phyloP scores from a whole-genome alignment of 1,140 invertebrate genomes.

The Zaprionus ghesquierei region DNA sequence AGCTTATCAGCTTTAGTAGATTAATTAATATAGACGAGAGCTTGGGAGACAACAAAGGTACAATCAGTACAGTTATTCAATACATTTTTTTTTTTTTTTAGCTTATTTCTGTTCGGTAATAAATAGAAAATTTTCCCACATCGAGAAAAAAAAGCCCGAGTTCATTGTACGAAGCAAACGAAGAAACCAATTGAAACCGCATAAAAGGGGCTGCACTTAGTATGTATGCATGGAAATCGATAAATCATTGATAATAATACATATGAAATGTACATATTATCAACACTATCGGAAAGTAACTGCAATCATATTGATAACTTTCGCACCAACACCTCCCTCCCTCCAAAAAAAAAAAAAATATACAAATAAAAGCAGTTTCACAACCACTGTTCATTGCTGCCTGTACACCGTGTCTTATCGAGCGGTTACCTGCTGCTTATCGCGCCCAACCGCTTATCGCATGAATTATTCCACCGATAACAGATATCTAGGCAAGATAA shows the following conservation, averaged over 20 bases:
- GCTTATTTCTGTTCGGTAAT: neutral
- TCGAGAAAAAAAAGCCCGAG: neutral
- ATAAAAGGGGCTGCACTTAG: neutral
- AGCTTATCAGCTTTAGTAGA: neutral
- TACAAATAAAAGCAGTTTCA: conserved; percentile 20
- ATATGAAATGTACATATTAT: neutral
- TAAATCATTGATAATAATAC: conserved; percentile 28
- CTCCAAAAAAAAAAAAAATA: neutral
- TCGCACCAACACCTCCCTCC: conserved; percentile 4
- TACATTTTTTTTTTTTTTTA: neutral
- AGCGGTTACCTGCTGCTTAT: conserved; percentile 43
- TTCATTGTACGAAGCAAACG: neutral
- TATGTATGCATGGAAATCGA: conserved; percentile 14
- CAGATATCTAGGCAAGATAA: conserved; percentile 19
- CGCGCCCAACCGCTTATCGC: too few relatives aligned
- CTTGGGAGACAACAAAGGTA: neutral
- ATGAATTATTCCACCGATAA: conserved; percentile 22
- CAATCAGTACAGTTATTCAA: neutral
- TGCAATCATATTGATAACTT: conserved; percentile 11
- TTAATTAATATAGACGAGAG: neutral
- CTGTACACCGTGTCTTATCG: conserved; percentile 6
- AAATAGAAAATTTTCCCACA: neutral
- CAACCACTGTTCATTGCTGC: conserved; percentile 24
- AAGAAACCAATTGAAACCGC: neutral
- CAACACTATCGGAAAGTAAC: conserved; percentile 18